Percentiles rank a stretch among this genome's conserved stretches.
phyloP scores from a whole-genome alignment of 92 coral and sea anemone genomes.

The Porites rus region DNA sequence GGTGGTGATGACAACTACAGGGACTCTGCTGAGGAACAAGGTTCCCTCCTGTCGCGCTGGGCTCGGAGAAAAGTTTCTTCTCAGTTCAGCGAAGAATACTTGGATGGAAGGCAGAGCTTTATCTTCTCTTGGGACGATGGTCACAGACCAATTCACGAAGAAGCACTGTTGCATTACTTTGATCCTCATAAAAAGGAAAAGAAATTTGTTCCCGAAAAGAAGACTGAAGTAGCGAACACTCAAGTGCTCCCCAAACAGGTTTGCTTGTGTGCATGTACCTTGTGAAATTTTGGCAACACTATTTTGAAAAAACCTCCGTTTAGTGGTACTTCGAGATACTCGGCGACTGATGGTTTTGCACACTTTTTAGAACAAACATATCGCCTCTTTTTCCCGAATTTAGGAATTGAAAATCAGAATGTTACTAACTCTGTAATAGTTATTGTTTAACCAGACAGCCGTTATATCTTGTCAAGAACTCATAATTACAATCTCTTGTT shows the following conservation, averaged over 20 bases:
- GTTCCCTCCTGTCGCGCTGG: slow-evolving; percentile 62
- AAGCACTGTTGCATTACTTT: slow-evolving; percentile 65
- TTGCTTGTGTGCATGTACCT: no score
- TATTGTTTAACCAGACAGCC: no score
- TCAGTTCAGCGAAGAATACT: slow-evolving; percentile 53
- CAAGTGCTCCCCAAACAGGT: not conserved
- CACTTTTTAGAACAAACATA: no score
- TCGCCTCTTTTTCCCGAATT: no score
- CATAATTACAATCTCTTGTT: no score
- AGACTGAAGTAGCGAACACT: not conserved
- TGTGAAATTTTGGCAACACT: no score
- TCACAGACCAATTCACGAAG: slow-evolving; percentile 73
- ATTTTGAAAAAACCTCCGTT: no score
- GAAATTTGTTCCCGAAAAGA: slow-evolving; percentile 23
- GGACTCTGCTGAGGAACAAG: slow-evolving; percentile 38
- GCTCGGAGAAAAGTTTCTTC: slow-evolving; percentile 42
- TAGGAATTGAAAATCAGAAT: no score
- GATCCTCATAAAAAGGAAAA: slow-evolving; percentile 30
- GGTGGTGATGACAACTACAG: slow-evolving; percentile 69
- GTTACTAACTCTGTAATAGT: no score
- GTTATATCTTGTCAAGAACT: no score
- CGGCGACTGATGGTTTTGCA: no score
- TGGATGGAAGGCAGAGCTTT: slow-evolving; percentile 74
- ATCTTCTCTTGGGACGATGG: slow-evolving; percentile 75
- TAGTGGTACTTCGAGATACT: no score